Evolutionary conservation across 2,797 vertebrate species (phyloP), one percentile per base, ranked within the genome.

Genomic region (Ciconia nigra): DNA sequence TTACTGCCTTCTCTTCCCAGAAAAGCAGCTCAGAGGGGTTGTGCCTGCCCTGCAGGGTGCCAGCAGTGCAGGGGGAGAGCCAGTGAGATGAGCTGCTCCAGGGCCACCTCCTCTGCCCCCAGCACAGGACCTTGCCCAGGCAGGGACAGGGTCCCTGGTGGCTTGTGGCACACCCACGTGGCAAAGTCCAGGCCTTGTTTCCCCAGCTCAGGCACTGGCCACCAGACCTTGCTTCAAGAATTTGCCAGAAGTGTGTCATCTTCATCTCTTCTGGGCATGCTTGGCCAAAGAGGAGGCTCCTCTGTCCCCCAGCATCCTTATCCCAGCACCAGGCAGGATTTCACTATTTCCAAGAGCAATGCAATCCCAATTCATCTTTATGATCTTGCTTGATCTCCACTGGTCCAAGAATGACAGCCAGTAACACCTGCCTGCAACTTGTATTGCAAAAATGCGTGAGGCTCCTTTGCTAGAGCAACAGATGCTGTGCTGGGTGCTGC

Each of bases 401-500:
- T 29, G 13, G 25, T 70, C 47, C 69, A 85, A 44, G 61, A 78
- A 42, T 5, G 21, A 77, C 22, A 77, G 37, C 29, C 61, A 54
- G 33, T 12, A 52, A 31, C 63, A 18, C 19, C 51, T 52, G 15
- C 62, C 77, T 70, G n/a, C 55, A 76, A 49, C 39, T 2, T 44
- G 33, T n/a, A 47, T 7, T 55, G 70, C 49, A 71, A 37, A 76
- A 87, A 37, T 5, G 65, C 10, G 37, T 2, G 10, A 77, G 49
- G 52, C 41, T 90, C 11, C 52, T 72, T 59, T 70, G 67, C 22
- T 52, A 63, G n/a, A 70, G 85, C 33, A 39, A 9, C 61, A 85
- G 93, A 78, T 85, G 73, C 73, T 93, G 74, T 90, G 86, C 88
- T 87, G 79, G 61, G 24, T 94, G 71, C 78, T 92, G 52, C 78